phyloP scores from a whole-genome alignment of 2,113 vertebrate species.

The Hippocampus abdominalis region DNA sequence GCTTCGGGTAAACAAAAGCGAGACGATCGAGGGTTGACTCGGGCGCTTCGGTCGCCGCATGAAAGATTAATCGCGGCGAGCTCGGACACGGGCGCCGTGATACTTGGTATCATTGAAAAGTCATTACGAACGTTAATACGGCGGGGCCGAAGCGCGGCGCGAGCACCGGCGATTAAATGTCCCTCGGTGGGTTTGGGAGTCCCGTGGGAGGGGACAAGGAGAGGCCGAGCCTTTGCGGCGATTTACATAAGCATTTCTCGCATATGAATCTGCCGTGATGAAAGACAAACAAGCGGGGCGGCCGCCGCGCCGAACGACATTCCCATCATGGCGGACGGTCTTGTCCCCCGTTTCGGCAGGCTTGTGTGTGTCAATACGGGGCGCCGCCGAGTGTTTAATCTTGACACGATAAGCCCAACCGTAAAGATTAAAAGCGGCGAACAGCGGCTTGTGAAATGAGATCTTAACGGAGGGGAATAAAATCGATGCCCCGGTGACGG shows the following conservation, averaged over 20 bases:
- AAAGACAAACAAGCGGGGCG: constrained; percentile 60
- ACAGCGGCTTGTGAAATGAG: constrained; percentile 2
- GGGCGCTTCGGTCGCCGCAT: constrained; percentile 55
- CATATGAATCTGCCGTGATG: constrained; percentile 58
- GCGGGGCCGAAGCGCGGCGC: neutral
- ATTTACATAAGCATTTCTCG: constrained; percentile 56
- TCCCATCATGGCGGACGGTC: constrained; percentile 51
- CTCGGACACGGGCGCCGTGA: constrained; percentile 56
- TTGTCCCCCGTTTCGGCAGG: constrained; percentile 19
- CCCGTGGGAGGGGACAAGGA: constrained; percentile 38
- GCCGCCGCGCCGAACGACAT: constrained; percentile 40
- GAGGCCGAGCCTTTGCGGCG: constrained; percentile 34
- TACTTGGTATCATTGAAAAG: constrained; percentile 68
- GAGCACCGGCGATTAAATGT: constrained; percentile 47
- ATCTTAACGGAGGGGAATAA: constrained; percentile 4
- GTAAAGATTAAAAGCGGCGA: constrained; percentile 37
- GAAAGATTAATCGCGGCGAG: constrained; percentile 67
- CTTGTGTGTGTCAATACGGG: constrained; percentile 41
- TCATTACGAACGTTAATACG: constrained; percentile 70
- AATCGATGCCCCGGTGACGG: constrained; percentile 13
- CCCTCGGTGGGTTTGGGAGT: constrained; percentile 33
- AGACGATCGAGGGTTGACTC: constrained; percentile 46
- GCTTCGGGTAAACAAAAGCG: constrained; percentile 61
- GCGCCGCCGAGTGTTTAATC: constrained; percentile 39
- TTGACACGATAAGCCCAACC: constrained; percentile 33